Conservation (phyloP, 2,888 invertebrate genomes). For the Tipula unca region DNA sequence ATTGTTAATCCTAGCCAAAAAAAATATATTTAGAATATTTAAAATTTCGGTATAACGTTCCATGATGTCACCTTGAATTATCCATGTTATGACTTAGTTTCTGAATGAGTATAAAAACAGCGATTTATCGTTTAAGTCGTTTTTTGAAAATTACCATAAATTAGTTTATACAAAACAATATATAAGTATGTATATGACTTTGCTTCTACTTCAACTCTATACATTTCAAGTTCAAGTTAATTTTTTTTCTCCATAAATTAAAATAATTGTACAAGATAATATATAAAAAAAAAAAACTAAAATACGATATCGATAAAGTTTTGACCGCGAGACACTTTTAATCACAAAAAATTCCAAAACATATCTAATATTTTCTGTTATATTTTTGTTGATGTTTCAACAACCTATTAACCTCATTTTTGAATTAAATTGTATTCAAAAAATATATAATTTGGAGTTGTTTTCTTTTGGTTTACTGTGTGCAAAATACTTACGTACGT, state of each 20-base stretch:
- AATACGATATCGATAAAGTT: not conserved
- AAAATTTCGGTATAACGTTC: not conserved
- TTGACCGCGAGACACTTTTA: not conserved
- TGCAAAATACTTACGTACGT: not conserved
- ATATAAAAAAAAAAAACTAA: not conserved
- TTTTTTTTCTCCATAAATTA: not conserved
- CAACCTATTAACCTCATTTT: constrained; percentile 9
- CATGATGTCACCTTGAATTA: not conserved
- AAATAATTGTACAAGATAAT: not conserved
- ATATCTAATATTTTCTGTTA: constrained; percentile 1
- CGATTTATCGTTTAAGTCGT: not conserved
- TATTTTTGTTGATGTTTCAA: not conserved
- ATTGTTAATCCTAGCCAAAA: too few species aligned
- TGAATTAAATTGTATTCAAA: not conserved
- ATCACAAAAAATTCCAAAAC: not conserved
- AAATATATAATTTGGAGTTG: not conserved
- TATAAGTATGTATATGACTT: not conserved
- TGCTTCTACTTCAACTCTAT: not conserved
- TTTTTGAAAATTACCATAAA: not conserved
- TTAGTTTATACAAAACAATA: not conserved
- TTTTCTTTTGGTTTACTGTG: not conserved
- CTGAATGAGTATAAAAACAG: not conserved
- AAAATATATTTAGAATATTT: not conserved
- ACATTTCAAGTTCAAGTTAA: not conserved
- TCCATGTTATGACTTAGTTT: too few species aligned